phyloP scores from a whole-genome alignment of 30 jellyfish, hydroid and myxozoan species.

The Hydractinia echinata region DNA sequence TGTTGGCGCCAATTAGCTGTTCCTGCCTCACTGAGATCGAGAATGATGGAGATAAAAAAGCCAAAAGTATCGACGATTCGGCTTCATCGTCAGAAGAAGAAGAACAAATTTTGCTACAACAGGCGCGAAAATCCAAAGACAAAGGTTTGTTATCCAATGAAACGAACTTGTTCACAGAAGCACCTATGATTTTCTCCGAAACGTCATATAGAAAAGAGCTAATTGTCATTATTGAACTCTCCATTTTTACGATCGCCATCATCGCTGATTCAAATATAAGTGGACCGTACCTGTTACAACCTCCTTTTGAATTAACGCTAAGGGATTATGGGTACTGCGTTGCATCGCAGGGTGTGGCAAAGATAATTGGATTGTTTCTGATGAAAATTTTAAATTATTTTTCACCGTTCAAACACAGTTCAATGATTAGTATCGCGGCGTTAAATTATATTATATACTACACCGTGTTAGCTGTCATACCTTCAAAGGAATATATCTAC shows the following conservation, averaged over 20 bases:
- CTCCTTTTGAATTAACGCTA: constrained; percentile 13
- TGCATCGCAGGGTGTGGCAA: constrained; percentile 30
- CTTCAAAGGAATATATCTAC: neutral
- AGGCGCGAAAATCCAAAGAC: constrained; percentile 15
- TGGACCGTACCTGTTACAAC: constrained; percentile 32
- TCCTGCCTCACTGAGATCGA: neutral
- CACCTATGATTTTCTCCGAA: constrained; percentile 38
- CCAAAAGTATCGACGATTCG: neutral
- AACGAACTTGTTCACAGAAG: constrained; percentile 24
- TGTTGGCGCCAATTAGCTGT: constrained; percentile 21
- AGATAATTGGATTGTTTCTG: constrained; percentile 22
- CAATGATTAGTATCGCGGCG: constrained; percentile 15
- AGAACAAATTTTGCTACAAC: neutral
- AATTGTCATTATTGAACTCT: constrained; percentile 5
- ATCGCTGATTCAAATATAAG: constrained; percentile 26
- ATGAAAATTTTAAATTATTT: neutral
- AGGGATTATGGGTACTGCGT: constrained; percentile 34
- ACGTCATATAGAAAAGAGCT: constrained; percentile 29
- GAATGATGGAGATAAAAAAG: constrained; percentile 10
- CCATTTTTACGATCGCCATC: constrained; percentile 33
- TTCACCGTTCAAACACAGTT: constrained; percentile 12
- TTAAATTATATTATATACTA: constrained; percentile 27
- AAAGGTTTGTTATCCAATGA: constrained; percentile 20
- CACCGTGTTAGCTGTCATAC: constrained; percentile 24
- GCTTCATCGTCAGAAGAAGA: constrained; percentile 7